Base-by-base conservation (phyloP, 2,797 vertebrate genomes). In the Rhynchonycteris naso region DNA sequence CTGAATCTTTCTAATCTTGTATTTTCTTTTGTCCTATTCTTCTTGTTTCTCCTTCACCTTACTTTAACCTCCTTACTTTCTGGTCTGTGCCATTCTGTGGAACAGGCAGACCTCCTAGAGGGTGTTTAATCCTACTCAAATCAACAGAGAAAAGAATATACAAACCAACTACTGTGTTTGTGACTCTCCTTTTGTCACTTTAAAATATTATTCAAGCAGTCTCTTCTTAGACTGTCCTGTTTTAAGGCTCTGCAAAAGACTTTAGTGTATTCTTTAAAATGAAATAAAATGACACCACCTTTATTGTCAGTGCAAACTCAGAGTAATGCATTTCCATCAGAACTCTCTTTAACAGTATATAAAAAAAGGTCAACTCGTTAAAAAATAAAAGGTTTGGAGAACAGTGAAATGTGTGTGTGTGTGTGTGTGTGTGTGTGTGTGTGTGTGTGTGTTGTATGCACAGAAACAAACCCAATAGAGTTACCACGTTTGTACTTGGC, bases 141-240 rank as follows among this genome's bases (percentile, higher is more conserved):
- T 89, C 56, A 80, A 93, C 38, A 76, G 65, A 90, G 65, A 74
- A 56, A 79, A 93, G 90, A 58, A 56, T 16, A 92, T 1, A 90
- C 22, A 82, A 71, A 56, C 63, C 58, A 68, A 66, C 28, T 30
- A 72, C 38, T 13, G 21, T 68, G n/a, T 69, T 43, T 87, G 65
- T 54, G 79, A 71, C 47, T 89, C 61, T 50, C 76, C 58, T 72
- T 76, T 84, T 58, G 63, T 86, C 26, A 10, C 38, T 83, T 19
- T 72, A 95, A 94, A 58, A 86, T 82, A 93, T 63, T 54, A 93
- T 43, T 65, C 87, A 69, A 90, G 71, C 52, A 86, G 33, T 15
- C 80, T 50, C 56, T 91, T 84, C 61, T 88, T 54, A 93, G 33
- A 74, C 7, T 22, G 28, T 84, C 50, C 16, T 74, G 68, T 52